Evolutionary conservation across 2,888 invertebrate genomes (phyloP), one percentile per base, ranked within the genome.

Genomic region (Teleiodes luculella): DNA sequence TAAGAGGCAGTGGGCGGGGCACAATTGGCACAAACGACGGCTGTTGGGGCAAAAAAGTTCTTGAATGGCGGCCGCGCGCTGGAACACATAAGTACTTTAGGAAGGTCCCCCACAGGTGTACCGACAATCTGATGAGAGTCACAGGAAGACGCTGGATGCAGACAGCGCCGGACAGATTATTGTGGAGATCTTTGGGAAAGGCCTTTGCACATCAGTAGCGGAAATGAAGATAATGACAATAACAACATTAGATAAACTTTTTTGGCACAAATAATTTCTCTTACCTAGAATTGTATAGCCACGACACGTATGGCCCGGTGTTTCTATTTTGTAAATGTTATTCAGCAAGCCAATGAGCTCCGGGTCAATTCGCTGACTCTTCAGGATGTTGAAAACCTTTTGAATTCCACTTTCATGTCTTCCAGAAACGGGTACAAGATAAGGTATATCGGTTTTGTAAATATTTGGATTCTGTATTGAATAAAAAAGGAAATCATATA

Each of bases 271-370:
- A n/a, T n/a, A n/a, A n/a, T 24, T 24, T 24, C 3, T 24, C 49
- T 37, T 45, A 53, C 52, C 77, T 0, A 88, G 65, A 49, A 95
- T 72, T 5, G 91, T 79, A 68, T 90, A 94, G 0, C 95, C 95
- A 60, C 94, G 80, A 69, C 91, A 93, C n/a, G 92, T 90, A 70
- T 94, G 93, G 0, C 92, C 91, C 54, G 80, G 65, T 54, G 91
- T 90, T n/a, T 88, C 81, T 51, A 73, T 76, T 10, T 83, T 71
- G 61, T 86, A 90, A 6, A 90, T 71, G 53, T 82, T 83, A 57
- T 91, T 90, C 0, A 91, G 69, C 0, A 92, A 71, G 1, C 72
- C 83, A 3, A 89, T 76, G 64, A 89, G 89, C 61, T 92, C 91
- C 0, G 83, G 76, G 61, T 91, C 91, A 3, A 88, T 68, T 0